phyloP scores from a whole-genome alignment of 37 sponge, comb jelly and placozoan genomes.

The Chondrilla cf. caribensis region DNA sequence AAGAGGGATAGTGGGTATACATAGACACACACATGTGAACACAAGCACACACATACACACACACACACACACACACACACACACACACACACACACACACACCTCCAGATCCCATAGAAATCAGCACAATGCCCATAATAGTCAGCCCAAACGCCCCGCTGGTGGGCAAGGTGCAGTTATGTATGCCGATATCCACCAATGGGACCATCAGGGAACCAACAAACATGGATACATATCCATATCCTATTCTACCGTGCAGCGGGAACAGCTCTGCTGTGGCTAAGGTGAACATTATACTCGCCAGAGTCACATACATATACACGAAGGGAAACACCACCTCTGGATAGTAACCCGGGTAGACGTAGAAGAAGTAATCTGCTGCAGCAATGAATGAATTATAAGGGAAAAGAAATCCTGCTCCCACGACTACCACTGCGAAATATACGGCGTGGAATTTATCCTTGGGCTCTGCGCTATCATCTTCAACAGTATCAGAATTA shows the following conservation, averaged over 20 bases:
- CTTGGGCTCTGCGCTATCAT: constrained; percentile 15
- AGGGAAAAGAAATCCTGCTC: constrained; percentile 83
- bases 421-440: constrained; percentile 61
- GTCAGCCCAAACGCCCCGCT: constrained; percentile 50
- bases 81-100: constrained; percentile 4
- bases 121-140: constrained; percentile 33
- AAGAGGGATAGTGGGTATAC: not conserved
- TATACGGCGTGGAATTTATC: constrained; percentile 60
- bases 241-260: constrained; percentile 52
- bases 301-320: constrained; percentile 51
- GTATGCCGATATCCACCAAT: constrained; percentile 60
- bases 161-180: constrained; percentile 39
- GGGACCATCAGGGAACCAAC: constrained; percentile 59
- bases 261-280: constrained; percentile 40
- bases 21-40: not conserved
- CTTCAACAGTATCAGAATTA: not conserved
- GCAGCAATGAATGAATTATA: constrained; percentile 76
- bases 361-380: constrained; percentile 80
- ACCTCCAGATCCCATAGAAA: constrained; percentile 64
- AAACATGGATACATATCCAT: constrained; percentile 71
- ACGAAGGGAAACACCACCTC: constrained; percentile 54
- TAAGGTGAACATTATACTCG: constrained; percentile 49
- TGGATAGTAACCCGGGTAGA: constrained; percentile 53
- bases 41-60: not conserved
- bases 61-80: constrained; percentile 13